Evolutionary conservation across 2,888 invertebrate species (phyloP), one percentile per base, ranked within the genome.

Genomic region (Lasioglossum oenotherae): DNA sequence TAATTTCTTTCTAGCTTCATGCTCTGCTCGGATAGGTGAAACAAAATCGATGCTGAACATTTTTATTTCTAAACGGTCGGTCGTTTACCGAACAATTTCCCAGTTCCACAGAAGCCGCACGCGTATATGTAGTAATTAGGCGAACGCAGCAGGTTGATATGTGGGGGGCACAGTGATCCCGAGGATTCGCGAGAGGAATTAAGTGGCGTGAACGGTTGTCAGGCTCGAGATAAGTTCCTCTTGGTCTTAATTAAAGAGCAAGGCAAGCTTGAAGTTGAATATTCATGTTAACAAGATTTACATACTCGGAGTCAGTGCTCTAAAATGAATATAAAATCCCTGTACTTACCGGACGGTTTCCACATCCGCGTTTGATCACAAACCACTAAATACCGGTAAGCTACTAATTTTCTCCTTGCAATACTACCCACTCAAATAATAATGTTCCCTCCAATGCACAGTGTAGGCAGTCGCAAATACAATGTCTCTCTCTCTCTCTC

Each of bases 121-220:
- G n/a, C 16, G 12, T 16, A 64, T 14, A 12, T 31, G 64, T 14
- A 6, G 31, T 16, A 64, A 27, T 31, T 64, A 64, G 31, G 16
- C 31, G 64, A 64, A 16, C 64, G 6, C 64, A 16, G 64, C 64
- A 64, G 64, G 64, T 64, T 64, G 5, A 64, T 6, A 31, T 31
- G 64, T 64, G 64, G 31, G 14, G 31, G 31, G 64, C 67, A 10
- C 19, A 35, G 41, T 23, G 38, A 69, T 41, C 19, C 69, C 12
- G 38, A 69, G 69, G 69, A 69, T 41, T 38, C 38, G 23, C 35
- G 38, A 19, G 41, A 69, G 38, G n/a, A 69, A 35, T 69, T 69
- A 69, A 69, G 69, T 69, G 69, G 41, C 69, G 69, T 69, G 69
- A 69, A 69, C 38, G 38, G 69, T 23, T 69, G 74, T 74, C 74